A percentile compares a stretch with the other conserved stretches of the same genome.
Conservation (phyloP, 2,888 invertebrate species). For the Orchesellides sinensis region DNA sequence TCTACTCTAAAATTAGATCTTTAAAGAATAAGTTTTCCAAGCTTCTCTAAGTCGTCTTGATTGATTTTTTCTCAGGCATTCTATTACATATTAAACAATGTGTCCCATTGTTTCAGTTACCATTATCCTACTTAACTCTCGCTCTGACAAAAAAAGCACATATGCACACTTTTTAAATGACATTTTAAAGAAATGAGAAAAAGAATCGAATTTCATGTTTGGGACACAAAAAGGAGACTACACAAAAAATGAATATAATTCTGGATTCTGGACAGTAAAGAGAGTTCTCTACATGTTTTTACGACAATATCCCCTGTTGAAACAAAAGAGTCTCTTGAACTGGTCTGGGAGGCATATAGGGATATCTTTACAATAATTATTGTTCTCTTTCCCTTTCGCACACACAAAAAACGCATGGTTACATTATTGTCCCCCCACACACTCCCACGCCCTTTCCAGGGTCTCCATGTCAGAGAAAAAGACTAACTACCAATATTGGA, state of each 20-base stretch:
- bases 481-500: background rate
- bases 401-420: no score
- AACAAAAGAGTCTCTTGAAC: background rate
- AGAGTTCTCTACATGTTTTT: no score
- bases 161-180: background rate
- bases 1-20: background rate
- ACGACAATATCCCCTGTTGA: background rate
- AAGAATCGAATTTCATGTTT: conserved; percentile 14
- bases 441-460: conserved; percentile 64
- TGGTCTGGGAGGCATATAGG: no score
- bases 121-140: background rate
- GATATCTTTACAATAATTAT: background rate
- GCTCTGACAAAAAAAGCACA: background rate
- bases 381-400: no score
- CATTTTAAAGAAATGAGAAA: background rate
- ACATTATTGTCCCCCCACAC: background rate
- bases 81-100: background rate
- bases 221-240: background rate
- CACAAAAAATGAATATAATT: background rate
- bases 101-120: background rate
- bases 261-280: background rate
- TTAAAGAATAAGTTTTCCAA: background rate
- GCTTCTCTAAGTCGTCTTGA: background rate
- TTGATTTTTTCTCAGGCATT: background rate
- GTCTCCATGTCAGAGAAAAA: background rate